Evolutionary conservation across 1,140 invertebrate species (phyloP), one percentile per base, ranked within the genome.

Genomic region (Drosophila quadrilineata): DNA sequence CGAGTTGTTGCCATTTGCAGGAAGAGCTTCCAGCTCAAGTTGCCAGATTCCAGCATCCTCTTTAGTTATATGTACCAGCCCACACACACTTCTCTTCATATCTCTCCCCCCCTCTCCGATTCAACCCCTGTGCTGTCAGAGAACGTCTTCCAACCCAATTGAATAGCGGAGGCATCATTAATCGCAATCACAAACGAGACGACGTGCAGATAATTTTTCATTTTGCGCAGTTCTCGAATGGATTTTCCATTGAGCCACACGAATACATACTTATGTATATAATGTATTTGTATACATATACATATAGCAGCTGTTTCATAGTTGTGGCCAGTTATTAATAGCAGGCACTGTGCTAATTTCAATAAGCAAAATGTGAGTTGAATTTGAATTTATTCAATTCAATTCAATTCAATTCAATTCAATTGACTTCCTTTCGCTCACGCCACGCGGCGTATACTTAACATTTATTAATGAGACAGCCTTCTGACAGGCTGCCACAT

Each of bases 201-300:
- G 67, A 75, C 56, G 75, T 71, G 60, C 53, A 28, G 72, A 82
- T 72, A 68, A 80, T 80, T 82, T 80, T 80, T 80, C 76, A 80
- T 71, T 80, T 64, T 31, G 43, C 21, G 14, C 46, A 38, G 63
- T n/a, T n/a, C 57, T 53, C 53, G 26, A 79, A 59, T 66, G 48
- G 46, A 71, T 75, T 71, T 71, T 60, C 24, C 71, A 67, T 49
- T 71, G 48, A 46, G 58, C 53, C 48, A 19, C 6, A 38, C 12
- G 12, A 19, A 26, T 26, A 16, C n/a, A 36, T 31, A n/a, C 5
- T 49, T 54, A 0, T 43, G 26, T 10, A 29, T 46, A 10, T n/a
- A n/a, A n/a, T 36, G 41, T 35, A 21, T 41, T 6, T 43, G 2
- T 35, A 6, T n/a, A 10, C 28, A 21, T 16, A 9, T 12, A 1